phyloP scores from a whole-genome alignment of 1,140 invertebrate species.

The Ostrea denselamellosa region DNA sequence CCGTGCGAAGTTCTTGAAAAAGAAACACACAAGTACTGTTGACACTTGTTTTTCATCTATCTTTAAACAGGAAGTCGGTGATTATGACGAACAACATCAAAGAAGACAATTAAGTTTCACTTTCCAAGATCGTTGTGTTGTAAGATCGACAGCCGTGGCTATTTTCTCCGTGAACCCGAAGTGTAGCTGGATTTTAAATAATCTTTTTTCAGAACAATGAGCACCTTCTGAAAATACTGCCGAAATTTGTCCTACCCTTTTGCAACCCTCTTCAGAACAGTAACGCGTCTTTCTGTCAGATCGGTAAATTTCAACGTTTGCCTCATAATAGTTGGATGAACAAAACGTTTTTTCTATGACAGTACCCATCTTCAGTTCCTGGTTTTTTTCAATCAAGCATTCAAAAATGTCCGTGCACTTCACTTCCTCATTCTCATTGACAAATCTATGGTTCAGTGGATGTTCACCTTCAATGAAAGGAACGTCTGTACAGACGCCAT shows the following conservation, averaged over 20 bases:
- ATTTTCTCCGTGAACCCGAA: slow-evolving; percentile 2
- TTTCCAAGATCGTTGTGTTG: slow-evolving; percentile 23
- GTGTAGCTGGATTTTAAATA: neutral
- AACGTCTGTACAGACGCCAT: neutral
- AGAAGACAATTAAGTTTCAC: slow-evolving; percentile 48
- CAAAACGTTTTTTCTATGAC: neutral
- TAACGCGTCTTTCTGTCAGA: neutral
- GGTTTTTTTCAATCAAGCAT: neutral
- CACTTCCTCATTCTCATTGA: neutral
- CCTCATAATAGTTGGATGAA: neutral
- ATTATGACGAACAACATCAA: neutral
- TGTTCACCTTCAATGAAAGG: slow-evolving; percentile 12
- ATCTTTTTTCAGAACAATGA: neutral
- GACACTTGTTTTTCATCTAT: too few species aligned
- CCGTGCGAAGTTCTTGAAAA: too few species aligned
- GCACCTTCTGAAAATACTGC: neutral
- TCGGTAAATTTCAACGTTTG: neutral
- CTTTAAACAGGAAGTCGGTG: too few species aligned
- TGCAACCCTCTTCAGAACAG: neutral
- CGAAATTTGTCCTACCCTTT: neutral
- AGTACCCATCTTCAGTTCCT: neutral
- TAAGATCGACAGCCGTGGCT: neutral
- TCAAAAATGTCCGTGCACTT: neutral
- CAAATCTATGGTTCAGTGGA: neutral
- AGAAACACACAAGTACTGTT: too few species aligned